Base-by-base conservation (phyloP, 35 echinoderm and acorn worm genomes). In the Heliocidaris tuberculata region DNA sequence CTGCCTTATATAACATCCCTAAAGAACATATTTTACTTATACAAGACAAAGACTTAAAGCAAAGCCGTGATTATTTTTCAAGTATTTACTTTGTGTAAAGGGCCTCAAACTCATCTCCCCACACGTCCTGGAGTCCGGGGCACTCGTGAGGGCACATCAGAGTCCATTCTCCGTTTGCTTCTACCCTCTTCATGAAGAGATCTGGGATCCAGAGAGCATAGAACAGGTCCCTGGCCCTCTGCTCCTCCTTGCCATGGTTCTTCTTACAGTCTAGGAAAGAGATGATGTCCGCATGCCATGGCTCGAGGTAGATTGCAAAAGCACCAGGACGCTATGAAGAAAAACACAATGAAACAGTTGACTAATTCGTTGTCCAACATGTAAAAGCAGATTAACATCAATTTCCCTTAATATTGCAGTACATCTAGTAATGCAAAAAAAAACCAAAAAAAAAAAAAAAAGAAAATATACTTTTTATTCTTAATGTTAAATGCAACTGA, bases 101-200 rank as follows among this genome's bases (percentile, higher is more conserved):
- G 2, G 94, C 52, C 42, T 97, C 97, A 96, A 99, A 99, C 29
- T 97, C 96, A 1, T 99, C 52, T 19, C 98, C 98, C 96, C 96
- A 99, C 1, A 70, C 88, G 24, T 99, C 95, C 2, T 85, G 48
- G 17, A 99, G 85, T 15, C 98, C 97, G 31, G 98, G 98, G 87
- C 97, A 96, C 56, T 99, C 98, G 93, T 99, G 93, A 32, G 98
- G 98, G 61, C 98, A 99, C 98, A 99, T 99, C 48, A 99, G 96
- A 48, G 95, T 95, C 98, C 98, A 99, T 27, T 97, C 98, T 10
- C 90, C 95, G 47, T 99, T 90, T 9, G 92, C 15, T 49, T 99
- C 97, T 5, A 99, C 97, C 48, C 98, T 95, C 65, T 94, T 96
- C 98, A 99, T 99, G 93, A 99, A 99, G 19, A 99, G 95, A 85